These are phyloP conservation scores for Papilio dardanus DNA, from an alignment of 1,140 invertebrate species.

Conservation along the genomic window DNA sequence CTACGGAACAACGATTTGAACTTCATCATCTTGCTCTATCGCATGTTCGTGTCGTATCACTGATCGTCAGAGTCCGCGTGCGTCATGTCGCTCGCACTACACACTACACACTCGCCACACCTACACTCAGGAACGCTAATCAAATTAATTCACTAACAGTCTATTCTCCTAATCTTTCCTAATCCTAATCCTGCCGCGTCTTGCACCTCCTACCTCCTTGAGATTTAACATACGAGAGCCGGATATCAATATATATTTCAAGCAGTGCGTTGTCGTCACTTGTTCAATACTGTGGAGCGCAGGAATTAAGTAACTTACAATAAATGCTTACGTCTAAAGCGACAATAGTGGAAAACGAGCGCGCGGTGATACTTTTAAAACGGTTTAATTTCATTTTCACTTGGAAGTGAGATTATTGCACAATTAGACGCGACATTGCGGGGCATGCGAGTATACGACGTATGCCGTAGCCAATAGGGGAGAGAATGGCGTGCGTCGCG, in stretches of 20 bases:
- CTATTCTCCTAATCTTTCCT: neutral
- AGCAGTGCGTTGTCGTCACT: neutral
- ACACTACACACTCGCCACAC: too few relatives aligned
- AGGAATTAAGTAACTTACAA: neutral
- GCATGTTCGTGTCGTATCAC: constrained; percentile 72
- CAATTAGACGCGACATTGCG: neutral
- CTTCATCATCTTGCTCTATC: constrained; percentile 87
- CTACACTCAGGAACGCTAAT: neutral
- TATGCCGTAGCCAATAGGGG: neutral
- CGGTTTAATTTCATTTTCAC: constrained; percentile 5
- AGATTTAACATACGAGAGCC: too few relatives aligned
- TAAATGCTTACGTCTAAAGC: neutral
- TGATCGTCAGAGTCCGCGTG: constrained; percentile 60
- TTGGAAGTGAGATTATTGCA: neutral
- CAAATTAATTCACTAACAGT: neutral
- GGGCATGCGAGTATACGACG: neutral
- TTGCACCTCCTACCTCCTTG: neutral
- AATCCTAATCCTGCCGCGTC: too few relatives aligned
- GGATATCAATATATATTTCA: neutral
- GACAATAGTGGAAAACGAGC: neutral
- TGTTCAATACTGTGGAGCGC: neutral
- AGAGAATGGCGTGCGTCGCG: neutral
- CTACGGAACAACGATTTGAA: constrained; percentile 91
- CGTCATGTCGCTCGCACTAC: neutral
- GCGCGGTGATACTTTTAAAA: neutral